phyloP scores from a whole-genome alignment of 2,797 vertebrate genomes.

The Mus spretus region DNA sequence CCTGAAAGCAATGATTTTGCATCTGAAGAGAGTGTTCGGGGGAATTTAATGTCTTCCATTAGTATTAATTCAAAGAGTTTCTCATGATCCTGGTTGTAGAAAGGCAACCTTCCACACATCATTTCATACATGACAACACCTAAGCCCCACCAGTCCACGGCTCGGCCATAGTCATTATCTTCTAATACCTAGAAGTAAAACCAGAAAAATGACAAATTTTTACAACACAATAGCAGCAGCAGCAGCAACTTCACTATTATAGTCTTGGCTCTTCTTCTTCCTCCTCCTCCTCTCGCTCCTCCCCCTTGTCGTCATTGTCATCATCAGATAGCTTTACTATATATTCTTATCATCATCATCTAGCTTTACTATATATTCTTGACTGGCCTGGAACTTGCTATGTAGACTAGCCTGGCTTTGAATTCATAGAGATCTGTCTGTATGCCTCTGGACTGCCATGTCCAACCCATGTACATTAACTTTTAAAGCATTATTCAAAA shows the following conservation, averaged over 20 bases:
- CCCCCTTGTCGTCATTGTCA: too few relatives aligned
- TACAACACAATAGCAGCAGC: neutral
- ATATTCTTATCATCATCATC: too few relatives aligned
- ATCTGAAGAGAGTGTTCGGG: conserved; percentile 96
- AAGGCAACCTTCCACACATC: conserved; percentile 98
- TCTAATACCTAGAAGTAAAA: conserved; percentile 93
- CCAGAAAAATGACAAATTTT: conserved; percentile 13
- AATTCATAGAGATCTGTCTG: neutral
- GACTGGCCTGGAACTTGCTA: neutral
- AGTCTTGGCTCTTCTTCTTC: neutral
- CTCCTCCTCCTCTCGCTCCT: too few relatives aligned
- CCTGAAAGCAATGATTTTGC: conserved; percentile 98
- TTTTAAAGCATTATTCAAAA: neutral
- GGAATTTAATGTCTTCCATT: conserved; percentile 99
- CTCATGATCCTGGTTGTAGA: conserved; percentile 99
- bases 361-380: neutral
- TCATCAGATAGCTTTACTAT: too few relatives aligned
- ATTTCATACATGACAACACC: conserved; percentile 99
- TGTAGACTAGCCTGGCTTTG: neutral
- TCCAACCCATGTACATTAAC: neutral
- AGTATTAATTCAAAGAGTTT: conserved; percentile 98
- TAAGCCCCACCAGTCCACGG: conserved; percentile 98
- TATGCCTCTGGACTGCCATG: neutral
- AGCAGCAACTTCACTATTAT: neutral
- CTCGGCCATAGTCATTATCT: conserved; percentile 97